These are phyloP conservation scores for Deroptyus accipitrinus DNA, from an alignment of 2,113 vertebrate species.

Conservation along the genomic window DNA sequence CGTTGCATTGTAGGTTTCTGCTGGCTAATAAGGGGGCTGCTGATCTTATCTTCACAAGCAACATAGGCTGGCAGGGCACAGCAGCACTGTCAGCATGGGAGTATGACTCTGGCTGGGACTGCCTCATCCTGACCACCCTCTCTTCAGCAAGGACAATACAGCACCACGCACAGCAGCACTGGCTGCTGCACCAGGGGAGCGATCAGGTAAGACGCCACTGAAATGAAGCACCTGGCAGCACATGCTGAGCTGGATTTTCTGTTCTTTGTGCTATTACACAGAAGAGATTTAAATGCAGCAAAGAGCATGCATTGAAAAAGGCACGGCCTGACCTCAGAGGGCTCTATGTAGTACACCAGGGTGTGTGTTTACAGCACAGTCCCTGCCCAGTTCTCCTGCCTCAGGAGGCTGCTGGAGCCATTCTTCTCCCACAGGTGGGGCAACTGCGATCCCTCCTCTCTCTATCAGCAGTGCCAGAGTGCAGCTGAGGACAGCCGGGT, in stretches of 20 bases:
- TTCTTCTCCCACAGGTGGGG: not conserved
- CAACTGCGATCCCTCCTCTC: not conserved
- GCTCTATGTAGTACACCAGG: not conserved
- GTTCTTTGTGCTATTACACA: accelerated
- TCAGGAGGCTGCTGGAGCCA: not conserved
- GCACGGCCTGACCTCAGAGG: not conserved
- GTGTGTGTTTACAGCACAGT: not conserved
- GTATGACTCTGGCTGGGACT: not conserved
- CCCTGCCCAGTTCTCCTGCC: not conserved
- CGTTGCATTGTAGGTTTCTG: not conserved
- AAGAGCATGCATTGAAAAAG: not conserved
- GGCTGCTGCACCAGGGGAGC: accelerated
- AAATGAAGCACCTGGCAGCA: not conserved
- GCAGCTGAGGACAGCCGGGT: not conserved
- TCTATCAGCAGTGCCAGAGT: not conserved
- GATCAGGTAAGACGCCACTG: not conserved
- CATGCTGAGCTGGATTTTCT: not conserved
- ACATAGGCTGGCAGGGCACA: not conserved
- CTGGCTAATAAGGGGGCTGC: not conserved
- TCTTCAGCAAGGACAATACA: not conserved
- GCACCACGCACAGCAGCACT: not conserved
- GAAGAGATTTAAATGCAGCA: not conserved
- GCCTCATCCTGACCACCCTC: not conserved
- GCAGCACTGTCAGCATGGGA: not conserved
- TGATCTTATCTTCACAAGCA: not conserved